Conservation (phyloP, 2,113 vertebrate species). For the Cyprinodon tularosa region DNA sequence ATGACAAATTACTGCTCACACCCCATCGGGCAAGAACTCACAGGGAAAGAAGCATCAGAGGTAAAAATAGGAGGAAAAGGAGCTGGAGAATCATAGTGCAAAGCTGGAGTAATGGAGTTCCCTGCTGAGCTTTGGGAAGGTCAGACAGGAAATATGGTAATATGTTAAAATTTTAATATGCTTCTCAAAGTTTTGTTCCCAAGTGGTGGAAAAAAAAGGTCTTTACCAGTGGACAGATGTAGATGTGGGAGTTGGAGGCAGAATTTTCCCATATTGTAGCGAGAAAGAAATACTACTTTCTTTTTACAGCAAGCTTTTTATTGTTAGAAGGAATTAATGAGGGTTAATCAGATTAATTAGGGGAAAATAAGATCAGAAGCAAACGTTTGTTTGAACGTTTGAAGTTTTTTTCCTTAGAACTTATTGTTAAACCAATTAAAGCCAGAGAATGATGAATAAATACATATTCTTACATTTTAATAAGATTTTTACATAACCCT, state of each 20-base stretch:
- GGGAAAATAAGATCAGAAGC: not conserved
- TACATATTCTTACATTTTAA: constrained; percentile 39
- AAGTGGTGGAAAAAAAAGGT: constrained; percentile 45
- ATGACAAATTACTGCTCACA: constrained; percentile 75
- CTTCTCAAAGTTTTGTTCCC: constrained; percentile 8
- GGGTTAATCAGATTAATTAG: constrained; percentile 21
- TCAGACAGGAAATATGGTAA: constrained; percentile 54
- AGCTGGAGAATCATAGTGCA: constrained; percentile 46
- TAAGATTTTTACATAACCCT: constrained; percentile 26
- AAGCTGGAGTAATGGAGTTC: constrained; percentile 40
- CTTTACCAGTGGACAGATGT: constrained; percentile 16
- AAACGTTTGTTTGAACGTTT: constrained; percentile 31
- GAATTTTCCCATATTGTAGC: constrained; percentile 23
- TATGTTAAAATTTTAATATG: constrained; percentile 28
- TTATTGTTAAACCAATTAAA: constrained; percentile 41
- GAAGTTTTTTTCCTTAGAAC: constrained; percentile 32
- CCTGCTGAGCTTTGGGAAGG: constrained; percentile 52
- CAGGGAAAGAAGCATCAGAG: constrained; percentile 44
- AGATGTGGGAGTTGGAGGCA: constrained; percentile 36
- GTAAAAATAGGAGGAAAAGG: constrained; percentile 43
- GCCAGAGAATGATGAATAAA: constrained; percentile 9
- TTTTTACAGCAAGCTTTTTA: not conserved
- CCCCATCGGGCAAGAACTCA: constrained; percentile 53
- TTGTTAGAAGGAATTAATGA: not conserved
- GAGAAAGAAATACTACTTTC: not conserved